Base-by-base conservation (phyloP, 2,113 vertebrate genomes). In the Callorhinus ursinus region DNA sequence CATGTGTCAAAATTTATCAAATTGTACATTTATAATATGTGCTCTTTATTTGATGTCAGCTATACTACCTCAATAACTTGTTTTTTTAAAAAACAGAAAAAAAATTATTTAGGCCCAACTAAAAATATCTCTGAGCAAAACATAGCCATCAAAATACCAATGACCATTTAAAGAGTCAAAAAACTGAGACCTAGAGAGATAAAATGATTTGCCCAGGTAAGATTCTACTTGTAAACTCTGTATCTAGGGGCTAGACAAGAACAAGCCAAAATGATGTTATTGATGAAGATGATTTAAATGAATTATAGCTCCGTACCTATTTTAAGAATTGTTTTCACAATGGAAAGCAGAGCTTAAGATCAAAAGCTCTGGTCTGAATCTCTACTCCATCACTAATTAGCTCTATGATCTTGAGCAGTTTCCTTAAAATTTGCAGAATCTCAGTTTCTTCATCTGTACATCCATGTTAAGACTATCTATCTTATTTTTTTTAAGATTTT, bases 361-460 rank as follows among this genome's bases (percentile, higher is more conserved):
- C 79, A 55, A 42, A 93, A 95, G 31, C 74, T 39, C 86, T 82
- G 51, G 39, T 57, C 72, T 76, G 59, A 67, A 16, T 79, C 46
- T 96, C 86, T 4, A 65, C 49, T 87, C 15, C 19, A 82, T 57
- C 57, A 65, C 26, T 88, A 65, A 28, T 80, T 67, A 95, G 71
- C 11, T 87, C 88, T 46, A 36, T 69, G 63, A 84, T 22, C 63
- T 76, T 72, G 31, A 87, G 49, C 26, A 57, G 10, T 79, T 93
- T 93, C 57, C 83, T 88, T 89, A 79, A 76, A 42, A 84, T 89
- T 63, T 84, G 9, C 42, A 81, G 65, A 83, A 69, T 89, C 49
- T 87, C 80, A 67, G 28, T 92, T 46, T 95, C 82, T 93, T 92
- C 71, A 59, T 92, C 88, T 94, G 36, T 59, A 33, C 14, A 90